phyloP scores from a whole-genome alignment of 2,888 invertebrate genomes.

The Nephrotoma guestfalica region DNA sequence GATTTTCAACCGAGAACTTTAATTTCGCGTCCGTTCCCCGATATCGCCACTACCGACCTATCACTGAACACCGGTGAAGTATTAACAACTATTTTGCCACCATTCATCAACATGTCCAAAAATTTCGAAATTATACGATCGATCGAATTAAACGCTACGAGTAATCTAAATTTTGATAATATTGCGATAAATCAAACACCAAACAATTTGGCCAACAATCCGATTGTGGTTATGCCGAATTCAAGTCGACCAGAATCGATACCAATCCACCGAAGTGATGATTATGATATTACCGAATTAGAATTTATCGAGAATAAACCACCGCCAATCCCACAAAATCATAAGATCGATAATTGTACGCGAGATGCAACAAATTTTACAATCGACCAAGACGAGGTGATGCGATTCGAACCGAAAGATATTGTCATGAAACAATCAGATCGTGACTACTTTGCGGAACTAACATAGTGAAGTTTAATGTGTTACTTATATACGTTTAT shows the following conservation, averaged over 20 bases:
- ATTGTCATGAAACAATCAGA: not conserved
- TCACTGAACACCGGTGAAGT: not conserved
- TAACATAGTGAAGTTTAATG: not conserved
- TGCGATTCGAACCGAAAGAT: conserved; percentile 1
- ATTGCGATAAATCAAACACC: not conserved
- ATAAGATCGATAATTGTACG: not conserved
- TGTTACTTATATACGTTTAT: not conserved
- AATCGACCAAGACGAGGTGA: not conserved
- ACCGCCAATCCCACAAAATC: not conserved
- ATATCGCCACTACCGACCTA: not conserved
- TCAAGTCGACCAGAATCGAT: not conserved
- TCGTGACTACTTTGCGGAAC: not conserved
- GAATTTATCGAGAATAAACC: not conserved
- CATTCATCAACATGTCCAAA: not conserved
- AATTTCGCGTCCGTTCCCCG: not conserved
- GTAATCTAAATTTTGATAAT: not conserved
- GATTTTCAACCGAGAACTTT: not conserved
- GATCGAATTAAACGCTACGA: not conserved
- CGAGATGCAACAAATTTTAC: not conserved
- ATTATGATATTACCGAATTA: not conserved
- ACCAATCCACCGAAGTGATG: not conserved
- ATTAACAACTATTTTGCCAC: not conserved
- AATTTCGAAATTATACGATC: conserved; percentile 1
- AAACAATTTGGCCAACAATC: not conserved
- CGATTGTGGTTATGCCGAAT: not conserved